Base-by-base conservation (phyloP, 2,888 invertebrate species). In the Itoplectis maculator region DNA sequence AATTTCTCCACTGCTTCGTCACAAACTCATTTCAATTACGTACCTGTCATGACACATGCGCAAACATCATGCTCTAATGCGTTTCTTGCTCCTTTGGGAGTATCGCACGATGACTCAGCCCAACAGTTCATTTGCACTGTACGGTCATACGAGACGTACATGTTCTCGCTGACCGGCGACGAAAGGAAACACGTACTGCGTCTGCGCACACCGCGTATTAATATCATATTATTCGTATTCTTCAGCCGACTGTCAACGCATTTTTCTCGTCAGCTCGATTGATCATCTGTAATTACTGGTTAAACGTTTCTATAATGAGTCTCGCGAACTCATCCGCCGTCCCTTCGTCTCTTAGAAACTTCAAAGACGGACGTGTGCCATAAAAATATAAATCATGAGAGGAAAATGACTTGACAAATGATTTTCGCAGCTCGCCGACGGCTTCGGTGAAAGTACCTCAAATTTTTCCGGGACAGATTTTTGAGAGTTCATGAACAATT, bases 11-110 rank as follows among this genome's bases (percentile, higher is more conserved):
- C 76, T 73, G 69, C 69, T 77, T 66, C 82, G 75, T 78, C 81
- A 82, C 79, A 85, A 72, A 81, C 83, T 82, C 83, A 82, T 85
- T 85, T 82, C 85, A 85, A 85, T 85, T 84, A 85, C 82, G 79
- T 85, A 85, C 83, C 85, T 83, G 85, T 83, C 85, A 85, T 80
- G 84, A 84, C 82, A 82, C 75, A 81, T 79, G 77, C 80, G 65
- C 79, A 84, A 84, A 77, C 77, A 84, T 84, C 82, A 78, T 77
- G 77, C 75, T 82, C 82, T 84, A 82, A 84, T 84, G 84, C 84
- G 76, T 82, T 84, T 84, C 84, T 84, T 84, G 79, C 84, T 79
- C 59, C 82, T 79, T 74, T 73, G 76, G 76, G 76, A 79, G 82
- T 74, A 74, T 76, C 82, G 68, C 65, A 51, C 78, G 76, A 83